phyloP scores from a whole-genome alignment of 1,140 invertebrate genomes.

The Paraescarpia echinospica region DNA sequence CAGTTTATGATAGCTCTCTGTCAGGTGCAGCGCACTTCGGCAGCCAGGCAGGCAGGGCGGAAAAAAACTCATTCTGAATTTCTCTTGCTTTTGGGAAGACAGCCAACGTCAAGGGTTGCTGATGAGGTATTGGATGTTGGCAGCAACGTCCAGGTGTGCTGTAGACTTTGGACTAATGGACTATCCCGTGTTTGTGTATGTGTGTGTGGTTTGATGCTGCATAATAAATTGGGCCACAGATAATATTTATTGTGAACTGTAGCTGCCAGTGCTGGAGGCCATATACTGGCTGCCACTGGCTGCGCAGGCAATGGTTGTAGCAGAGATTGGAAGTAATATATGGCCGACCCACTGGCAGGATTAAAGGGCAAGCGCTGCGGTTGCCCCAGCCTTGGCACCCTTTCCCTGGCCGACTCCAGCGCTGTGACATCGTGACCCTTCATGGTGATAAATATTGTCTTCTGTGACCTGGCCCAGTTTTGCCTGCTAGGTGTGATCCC shows the following conservation, averaged over 20 bases:
- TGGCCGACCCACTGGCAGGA: background rate
- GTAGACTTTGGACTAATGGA: background rate
- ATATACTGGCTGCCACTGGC: background rate
- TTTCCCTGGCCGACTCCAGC: background rate
- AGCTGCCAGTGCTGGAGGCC: background rate
- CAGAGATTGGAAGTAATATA: background rate
- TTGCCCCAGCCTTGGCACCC: background rate
- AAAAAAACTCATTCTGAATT: background rate
- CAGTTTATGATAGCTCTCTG: background rate
- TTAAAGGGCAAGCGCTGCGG: background rate
- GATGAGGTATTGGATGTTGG: background rate
- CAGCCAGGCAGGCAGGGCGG: background rate
- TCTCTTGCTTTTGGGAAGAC: background rate
- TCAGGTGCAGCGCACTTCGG: background rate
- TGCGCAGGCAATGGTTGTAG: background rate
- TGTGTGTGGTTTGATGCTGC: background rate
- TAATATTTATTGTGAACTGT: background rate
- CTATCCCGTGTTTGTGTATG: background rate
- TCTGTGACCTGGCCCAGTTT: background rate
- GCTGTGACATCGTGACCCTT: background rate
- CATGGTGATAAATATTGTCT: background rate
- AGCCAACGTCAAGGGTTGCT: background rate
- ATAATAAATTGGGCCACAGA: background rate
- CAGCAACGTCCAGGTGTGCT: background rate
- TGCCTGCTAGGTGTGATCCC: background rate